These are phyloP conservation scores for Lycaena phlaeas DNA, from an alignment of 2,888 invertebrate species.

Conservation along the genomic window DNA sequence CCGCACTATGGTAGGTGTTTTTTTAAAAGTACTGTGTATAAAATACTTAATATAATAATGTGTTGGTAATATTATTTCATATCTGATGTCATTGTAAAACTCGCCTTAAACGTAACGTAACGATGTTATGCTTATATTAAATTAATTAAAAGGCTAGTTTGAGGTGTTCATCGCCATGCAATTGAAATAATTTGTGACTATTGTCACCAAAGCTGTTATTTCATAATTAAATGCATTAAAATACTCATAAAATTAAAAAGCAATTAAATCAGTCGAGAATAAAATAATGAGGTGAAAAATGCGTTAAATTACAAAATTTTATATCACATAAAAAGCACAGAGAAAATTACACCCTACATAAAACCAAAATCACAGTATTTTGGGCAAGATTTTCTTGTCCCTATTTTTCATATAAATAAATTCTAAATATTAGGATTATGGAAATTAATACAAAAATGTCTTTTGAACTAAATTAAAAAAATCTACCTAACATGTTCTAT, in stretches of 20 bases:
- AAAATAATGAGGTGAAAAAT: conserved; percentile 26
- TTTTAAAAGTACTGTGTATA: no score
- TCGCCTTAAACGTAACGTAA: conserved; percentile 12
- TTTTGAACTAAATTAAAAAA: conserved; percentile 56
- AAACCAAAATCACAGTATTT: conserved; percentile 70
- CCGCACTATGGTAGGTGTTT: not conserved
- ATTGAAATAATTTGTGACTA: conserved; percentile 19
- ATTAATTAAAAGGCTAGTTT: conserved; percentile 21
- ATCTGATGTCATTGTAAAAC: conserved; percentile 15
- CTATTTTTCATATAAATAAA: conserved; percentile 61
- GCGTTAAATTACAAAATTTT: conserved; percentile 33
- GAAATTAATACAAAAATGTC: conserved; percentile 47
- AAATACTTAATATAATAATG: not conserved
- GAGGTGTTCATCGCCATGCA: conserved; percentile 18
- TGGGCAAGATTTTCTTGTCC: conserved; percentile 64
- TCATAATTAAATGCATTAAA: conserved; percentile 17
- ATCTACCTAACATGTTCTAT: conserved; percentile 47
- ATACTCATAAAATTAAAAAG: conserved; percentile 22
- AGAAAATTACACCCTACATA: conserved; percentile 61
- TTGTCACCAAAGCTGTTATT: conserved; percentile 16
- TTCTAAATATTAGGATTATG: conserved; percentile 48
- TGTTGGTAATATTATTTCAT: not conserved
- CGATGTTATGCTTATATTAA: conserved; percentile 21
- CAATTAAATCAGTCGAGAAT: conserved; percentile 27
- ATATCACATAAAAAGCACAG: conserved; percentile 68